phyloP scores from a whole-genome alignment of 2,113 vertebrate genomes.

The Herpailurus yagouaroundi region DNA sequence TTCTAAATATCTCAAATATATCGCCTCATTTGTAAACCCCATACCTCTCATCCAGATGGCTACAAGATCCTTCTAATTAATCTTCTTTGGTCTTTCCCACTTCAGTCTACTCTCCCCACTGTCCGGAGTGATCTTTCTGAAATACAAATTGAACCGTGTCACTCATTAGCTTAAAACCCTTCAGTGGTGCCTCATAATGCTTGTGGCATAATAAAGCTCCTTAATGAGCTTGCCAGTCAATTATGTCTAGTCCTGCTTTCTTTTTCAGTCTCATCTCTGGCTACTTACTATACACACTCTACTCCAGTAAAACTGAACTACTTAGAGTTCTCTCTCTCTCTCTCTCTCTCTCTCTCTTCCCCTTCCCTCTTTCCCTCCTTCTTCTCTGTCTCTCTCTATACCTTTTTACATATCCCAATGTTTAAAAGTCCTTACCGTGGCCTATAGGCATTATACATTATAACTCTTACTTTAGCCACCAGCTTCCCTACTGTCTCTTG shows the following conservation, averaged over 20 bases:
- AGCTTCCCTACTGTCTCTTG: background rate
- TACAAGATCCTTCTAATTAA: background rate
- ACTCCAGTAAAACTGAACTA: background rate
- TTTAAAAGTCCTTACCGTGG: background rate
- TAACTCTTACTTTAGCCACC: background rate
- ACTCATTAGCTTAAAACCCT: background rate
- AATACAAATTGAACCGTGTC: background rate
- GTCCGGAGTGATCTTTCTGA: background rate
- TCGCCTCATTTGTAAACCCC: background rate
- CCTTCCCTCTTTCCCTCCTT: background rate
- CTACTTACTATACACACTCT: background rate
- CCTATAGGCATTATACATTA: background rate
- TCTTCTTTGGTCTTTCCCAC: background rate
- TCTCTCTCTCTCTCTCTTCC: background rate
- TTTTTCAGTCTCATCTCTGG: background rate
- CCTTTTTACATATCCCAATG: background rate
- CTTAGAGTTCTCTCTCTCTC: background rate
- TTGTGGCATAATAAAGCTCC: background rate
- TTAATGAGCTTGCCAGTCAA: background rate
- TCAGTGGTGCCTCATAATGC: background rate
- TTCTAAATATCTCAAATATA: background rate
- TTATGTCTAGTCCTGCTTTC: background rate
- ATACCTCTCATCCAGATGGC: background rate
- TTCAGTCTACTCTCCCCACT: background rate
- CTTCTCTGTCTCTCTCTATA: background rate